A percentile compares a stretch with the other conserved stretches of the same genome.
Conservation (phyloP, 1,140 invertebrate species). For the Cryptotermes secundus region DNA sequence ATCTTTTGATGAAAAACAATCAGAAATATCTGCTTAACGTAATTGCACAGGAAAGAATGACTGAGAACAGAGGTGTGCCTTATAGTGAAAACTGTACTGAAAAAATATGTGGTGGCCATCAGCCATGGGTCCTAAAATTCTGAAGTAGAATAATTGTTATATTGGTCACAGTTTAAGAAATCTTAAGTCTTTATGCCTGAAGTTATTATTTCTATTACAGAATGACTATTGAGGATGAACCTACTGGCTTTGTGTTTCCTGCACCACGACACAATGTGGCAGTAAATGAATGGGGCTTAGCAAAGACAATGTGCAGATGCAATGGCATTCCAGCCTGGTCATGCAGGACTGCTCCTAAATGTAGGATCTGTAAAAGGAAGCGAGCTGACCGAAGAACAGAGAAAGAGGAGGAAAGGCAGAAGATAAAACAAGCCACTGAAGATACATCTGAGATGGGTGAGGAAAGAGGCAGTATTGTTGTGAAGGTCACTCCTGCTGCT, state of each 20-base stretch:
- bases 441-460: not conserved
- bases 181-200: not conserved
- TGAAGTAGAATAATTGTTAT: not conserved
- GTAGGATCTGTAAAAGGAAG: not conserved
- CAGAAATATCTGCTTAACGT: too few species aligned
- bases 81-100: not conserved
- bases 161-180: not conserved
- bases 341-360: not conserved
- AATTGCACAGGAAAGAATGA: too few species aligned
- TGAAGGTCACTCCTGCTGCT: not conserved
- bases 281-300: slow-evolving; percentile 21
- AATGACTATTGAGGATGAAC: slow-evolving; percentile 3
- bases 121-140: not conserved
- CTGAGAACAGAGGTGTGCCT: too few species aligned
- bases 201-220: not conserved
- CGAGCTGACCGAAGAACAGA: not conserved
- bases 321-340: slow-evolving; percentile 10
- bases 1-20: too few species aligned
- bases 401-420: not conserved
- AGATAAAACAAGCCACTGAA: not conserved
- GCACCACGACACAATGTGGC: not conserved
- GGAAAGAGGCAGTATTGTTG: not conserved
- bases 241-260: not conserved
- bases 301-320: slow-evolving; percentile 21
- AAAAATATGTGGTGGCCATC: not conserved